These are phyloP conservation scores for Drosophila baimaii DNA, from an alignment of 1,140 invertebrate species.

Conservation along the genomic window DNA sequence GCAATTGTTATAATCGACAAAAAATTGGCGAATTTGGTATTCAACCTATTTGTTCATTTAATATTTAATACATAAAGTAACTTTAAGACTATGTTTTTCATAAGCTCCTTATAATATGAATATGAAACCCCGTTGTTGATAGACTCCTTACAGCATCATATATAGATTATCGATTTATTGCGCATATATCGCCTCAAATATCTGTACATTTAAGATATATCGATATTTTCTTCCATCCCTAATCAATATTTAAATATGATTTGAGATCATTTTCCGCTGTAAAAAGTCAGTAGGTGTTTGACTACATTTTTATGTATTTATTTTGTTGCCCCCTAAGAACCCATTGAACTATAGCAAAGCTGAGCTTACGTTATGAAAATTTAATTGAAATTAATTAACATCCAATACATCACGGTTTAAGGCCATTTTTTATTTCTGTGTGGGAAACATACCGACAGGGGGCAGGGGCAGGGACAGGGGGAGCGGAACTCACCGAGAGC, in stretches of 20 bases:
- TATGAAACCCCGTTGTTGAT: too few species aligned
- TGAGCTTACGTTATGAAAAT: neutral
- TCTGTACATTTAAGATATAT: too few species aligned
- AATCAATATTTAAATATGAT: constrained; percentile 3
- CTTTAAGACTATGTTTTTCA: too few species aligned
- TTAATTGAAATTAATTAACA: constrained; percentile 22
- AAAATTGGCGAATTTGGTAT: too few species aligned
- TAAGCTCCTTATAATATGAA: too few species aligned
- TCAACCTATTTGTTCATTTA: too few species aligned
- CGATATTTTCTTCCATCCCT: too few species aligned
- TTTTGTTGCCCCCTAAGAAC: neutral
- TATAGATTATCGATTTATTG: too few species aligned
- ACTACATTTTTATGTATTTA: neutral
- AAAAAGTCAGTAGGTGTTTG: neutral
- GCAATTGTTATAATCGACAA: too few species aligned
- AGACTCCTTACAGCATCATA: too few species aligned
- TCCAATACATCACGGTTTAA: constrained; percentile 13
- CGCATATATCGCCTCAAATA: too few species aligned
- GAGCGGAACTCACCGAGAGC: constrained; percentile 15
- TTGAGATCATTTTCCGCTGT: neutral
- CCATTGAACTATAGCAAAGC: neutral
- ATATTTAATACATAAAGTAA: too few species aligned
- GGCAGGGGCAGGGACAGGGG: neutral
- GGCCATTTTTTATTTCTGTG: constrained; percentile 19
- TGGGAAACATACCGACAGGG: constrained; percentile 6